Percentiles rank a stretch among this genome's conserved stretches.
These are phyloP conservation scores for Monopis laevigella DNA, from an alignment of 2,888 invertebrate species.

Conservation along the genomic window DNA sequence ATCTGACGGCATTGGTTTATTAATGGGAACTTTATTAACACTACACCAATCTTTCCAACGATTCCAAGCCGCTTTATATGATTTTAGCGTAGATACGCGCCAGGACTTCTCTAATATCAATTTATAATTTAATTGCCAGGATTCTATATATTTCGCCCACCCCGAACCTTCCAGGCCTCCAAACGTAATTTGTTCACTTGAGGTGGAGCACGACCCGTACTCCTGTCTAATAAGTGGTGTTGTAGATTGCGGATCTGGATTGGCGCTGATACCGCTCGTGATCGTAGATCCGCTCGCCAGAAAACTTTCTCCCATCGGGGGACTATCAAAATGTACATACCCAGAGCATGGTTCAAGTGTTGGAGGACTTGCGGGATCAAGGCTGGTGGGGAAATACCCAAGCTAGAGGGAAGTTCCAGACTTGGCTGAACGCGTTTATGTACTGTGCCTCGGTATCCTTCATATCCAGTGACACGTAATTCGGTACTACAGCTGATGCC, in stretches of 20 bases:
- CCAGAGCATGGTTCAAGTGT: conserved; percentile 17
- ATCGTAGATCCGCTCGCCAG: conserved; percentile 11
- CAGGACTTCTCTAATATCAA: conserved; percentile 16
- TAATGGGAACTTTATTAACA: neutral
- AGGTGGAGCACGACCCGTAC: conserved; percentile 12
- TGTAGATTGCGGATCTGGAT: conserved; percentile 15
- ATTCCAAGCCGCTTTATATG: conserved; percentile 18
- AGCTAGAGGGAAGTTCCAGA: conserved; percentile 20
- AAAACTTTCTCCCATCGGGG: conserved; percentile 16
- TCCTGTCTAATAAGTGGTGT: conserved; percentile 16
- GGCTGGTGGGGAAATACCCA: conserved; percentile 23
- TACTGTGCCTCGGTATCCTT: conserved; percentile 18
- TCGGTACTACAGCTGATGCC: conserved; percentile 20
- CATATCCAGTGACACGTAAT: conserved; percentile 14
- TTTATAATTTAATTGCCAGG: conserved; percentile 14
- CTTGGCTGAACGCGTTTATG: conserved; percentile 20
- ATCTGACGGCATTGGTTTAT: conserved; percentile 12
- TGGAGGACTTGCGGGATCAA: conserved; percentile 17
- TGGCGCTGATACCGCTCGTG: conserved; percentile 13
- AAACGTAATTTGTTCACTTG: conserved; percentile 16
- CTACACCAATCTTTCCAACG: conserved; percentile 14
- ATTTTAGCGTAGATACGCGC: conserved; percentile 18
- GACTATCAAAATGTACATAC: conserved; percentile 16
- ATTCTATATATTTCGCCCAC: conserved; percentile 16
- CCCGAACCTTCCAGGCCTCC: conserved; percentile 21